Evolutionary conservation across 2,113 vertebrate genomes (phyloP).

Genomic region (Lepus europaeus): DNA sequence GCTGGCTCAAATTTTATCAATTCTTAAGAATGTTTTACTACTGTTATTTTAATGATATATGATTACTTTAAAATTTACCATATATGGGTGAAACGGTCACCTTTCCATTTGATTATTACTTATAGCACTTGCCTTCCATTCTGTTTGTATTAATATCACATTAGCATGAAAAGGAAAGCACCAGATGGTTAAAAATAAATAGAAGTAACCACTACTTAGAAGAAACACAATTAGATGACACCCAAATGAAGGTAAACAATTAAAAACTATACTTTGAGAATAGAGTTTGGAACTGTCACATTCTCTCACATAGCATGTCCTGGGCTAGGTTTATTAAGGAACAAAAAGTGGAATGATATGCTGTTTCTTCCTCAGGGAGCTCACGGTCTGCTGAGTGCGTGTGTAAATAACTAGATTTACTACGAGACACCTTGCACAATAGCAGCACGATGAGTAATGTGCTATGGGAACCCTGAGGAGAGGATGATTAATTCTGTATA

Average conservation of each 20-base stretch:
- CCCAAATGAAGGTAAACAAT: neutral
- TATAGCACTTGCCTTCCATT: no score
- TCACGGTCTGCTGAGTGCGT: neutral
- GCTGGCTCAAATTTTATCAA: no score
- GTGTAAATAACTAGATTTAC: neutral
- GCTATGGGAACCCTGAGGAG: constrained; percentile 18
- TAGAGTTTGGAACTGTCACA: neutral
- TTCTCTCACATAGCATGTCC: neutral
- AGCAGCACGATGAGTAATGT: neutral
- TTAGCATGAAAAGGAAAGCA: no score
- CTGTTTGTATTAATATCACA: no score
- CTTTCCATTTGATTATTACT: no score
- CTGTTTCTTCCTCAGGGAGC: neutral
- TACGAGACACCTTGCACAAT: neutral
- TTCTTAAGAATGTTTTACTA: no score
- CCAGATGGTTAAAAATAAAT: no score
- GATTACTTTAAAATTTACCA: no score
- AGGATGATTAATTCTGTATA: constrained; percentile 44
- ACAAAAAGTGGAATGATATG: neutral
- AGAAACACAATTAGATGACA: neutral
- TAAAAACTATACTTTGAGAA: neutral
- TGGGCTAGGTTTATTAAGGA: neutral
- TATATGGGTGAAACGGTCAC: no score
- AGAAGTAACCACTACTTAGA: neutral
- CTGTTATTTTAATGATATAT: no score